Evolutionary conservation across 2,797 vertebrate species (phyloP).

Genomic region (Erithacus rubecula): DNA sequence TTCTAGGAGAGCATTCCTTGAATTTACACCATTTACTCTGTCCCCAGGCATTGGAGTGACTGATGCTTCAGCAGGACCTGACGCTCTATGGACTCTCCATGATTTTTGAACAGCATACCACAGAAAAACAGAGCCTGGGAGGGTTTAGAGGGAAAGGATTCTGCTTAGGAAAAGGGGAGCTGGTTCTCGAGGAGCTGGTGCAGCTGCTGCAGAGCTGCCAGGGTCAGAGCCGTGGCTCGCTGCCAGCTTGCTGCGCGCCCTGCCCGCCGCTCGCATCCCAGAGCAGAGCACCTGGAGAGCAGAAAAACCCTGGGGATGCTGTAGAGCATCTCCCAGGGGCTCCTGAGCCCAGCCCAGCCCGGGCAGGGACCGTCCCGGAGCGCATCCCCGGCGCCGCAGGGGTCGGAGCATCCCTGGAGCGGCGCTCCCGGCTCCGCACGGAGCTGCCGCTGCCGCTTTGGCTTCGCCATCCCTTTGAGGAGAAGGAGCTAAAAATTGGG

Average conservation of each 20-base stretch:
- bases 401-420: not conserved
- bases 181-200: not conserved
- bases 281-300: not conserved
- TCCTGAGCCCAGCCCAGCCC: not conserved
- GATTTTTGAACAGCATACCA: not conserved
- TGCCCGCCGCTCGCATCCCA: not conserved
- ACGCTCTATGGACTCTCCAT: not conserved
- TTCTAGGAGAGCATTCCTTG: too few relatives aligned
- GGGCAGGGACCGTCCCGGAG: fast-evolving
- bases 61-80: too few relatives aligned
- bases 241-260: not conserved
- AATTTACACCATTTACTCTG: too few relatives aligned
- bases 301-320: not conserved
- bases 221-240: not conserved
- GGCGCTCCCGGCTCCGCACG: not conserved
- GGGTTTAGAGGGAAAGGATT: not conserved
- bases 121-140: not conserved
- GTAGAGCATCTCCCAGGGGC: fast-evolving
- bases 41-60: too few relatives aligned
- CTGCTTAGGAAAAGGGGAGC: not conserved
- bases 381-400: not conserved
- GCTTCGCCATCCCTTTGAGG: not conserved
- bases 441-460: not conserved
- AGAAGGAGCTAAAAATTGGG: constrained; percentile 53
- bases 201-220: not conserved